Conservation (phyloP, 2,888 invertebrate genomes). For the Drosophila macrospina region DNA sequence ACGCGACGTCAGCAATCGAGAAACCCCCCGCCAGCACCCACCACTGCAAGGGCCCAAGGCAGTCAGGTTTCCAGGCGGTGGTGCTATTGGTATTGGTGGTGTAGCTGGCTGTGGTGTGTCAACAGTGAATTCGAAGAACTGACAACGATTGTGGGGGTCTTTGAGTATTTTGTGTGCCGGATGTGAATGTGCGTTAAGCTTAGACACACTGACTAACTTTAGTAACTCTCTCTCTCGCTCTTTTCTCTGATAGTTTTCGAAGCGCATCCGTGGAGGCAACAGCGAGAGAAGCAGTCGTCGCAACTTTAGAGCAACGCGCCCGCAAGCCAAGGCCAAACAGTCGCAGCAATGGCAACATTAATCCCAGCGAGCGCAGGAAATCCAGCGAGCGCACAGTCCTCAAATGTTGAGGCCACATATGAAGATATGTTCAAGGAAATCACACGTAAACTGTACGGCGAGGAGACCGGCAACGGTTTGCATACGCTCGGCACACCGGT, state of each 20-base stretch:
- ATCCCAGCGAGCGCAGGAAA: conserved; percentile 81
- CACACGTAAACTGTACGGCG: conserved; percentile 95
- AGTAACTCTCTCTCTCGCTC: conserved; percentile 5
- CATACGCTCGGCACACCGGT: conserved; percentile 86
- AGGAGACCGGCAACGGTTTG: conserved; percentile 88
- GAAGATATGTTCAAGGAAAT: conserved; percentile 92
- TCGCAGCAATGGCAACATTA: conserved; percentile 85
- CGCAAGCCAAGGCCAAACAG: conserved; percentile 70
- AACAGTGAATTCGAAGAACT: conserved; percentile 66
- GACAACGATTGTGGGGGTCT: conserved; percentile 41
- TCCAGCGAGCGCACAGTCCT: conserved; percentile 79
- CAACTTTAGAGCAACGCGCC: conserved; percentile 64
- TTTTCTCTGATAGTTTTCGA: conserved; percentile 65
- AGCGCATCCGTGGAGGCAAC: conserved; percentile 74
- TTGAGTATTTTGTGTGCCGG: conserved; percentile 65
- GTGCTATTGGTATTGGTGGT: not conserved
- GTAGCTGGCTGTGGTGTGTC: conserved; percentile 54
- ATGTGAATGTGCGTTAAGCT: conserved; percentile 53
- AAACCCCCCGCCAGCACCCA: conserved; percentile 32
- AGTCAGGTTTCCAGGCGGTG: conserved; percentile 53
- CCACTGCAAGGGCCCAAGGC: conserved; percentile 58
- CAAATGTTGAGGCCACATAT: conserved; percentile 86
- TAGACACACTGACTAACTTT: conserved; percentile 52
- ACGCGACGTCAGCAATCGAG: conserved; percentile 23
- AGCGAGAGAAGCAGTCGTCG: conserved; percentile 68